Evolutionary conservation across 2,888 invertebrate species (phyloP).

Genomic region (Hermaeophaga mercurialis): DNA sequence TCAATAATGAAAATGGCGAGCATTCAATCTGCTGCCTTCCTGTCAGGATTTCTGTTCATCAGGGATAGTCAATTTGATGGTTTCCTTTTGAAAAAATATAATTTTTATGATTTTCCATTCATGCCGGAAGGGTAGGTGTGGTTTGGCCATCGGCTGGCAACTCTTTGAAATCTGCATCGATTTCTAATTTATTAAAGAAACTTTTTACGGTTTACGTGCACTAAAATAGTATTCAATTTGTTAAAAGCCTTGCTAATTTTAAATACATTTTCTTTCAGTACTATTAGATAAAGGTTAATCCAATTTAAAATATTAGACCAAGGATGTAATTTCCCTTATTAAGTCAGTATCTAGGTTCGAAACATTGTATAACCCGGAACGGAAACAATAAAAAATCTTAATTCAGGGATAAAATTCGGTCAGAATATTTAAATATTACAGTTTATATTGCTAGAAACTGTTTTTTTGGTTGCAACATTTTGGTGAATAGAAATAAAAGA

Average conservation of each 20-base stretch:
- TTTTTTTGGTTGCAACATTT: no score
- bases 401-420: no score
- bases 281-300: neutral
- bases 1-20: constrained; percentile 2
- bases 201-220: constrained; percentile 2
- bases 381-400: no score
- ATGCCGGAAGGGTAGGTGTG: constrained; percentile 6
- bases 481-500: no score
- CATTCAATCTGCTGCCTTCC: neutral
- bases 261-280: neutral
- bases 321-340: no score
- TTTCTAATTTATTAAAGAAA: constrained; percentile 15
- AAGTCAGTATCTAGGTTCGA: no score
- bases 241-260: constrained; percentile 16
- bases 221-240: constrained; percentile 17
- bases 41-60: neutral
- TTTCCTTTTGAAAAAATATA: constrained; percentile 1
- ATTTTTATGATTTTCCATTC: constrained; percentile 2
- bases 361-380: no score
- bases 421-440: no score
- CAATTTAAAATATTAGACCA: no score
- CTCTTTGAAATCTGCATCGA: constrained; percentile 5
- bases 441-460: no score
- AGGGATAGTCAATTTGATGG: neutral
- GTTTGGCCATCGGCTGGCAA: constrained; percentile 2